Conservation (phyloP, 2,797 vertebrate species). For the Sebastes steindachneri region DNA sequence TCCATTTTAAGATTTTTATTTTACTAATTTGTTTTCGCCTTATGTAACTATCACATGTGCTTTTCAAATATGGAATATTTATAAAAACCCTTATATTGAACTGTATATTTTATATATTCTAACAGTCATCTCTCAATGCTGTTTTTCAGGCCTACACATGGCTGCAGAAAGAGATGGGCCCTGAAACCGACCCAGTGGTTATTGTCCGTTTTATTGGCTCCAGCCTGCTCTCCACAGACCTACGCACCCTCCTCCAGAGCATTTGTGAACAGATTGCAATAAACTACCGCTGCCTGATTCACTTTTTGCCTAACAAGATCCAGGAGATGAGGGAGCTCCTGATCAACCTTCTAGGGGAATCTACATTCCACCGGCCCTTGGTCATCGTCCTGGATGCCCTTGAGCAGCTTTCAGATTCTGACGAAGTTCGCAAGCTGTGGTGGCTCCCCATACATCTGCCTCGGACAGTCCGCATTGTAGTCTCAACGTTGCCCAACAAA, state of each 20-base stretch:
- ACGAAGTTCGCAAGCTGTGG: slow-evolving; percentile 97
- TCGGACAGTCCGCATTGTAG: slow-evolving; percentile 92
- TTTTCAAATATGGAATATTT: not conserved
- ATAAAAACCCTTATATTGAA: not conserved
- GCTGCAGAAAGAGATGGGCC: slow-evolving; percentile 95
- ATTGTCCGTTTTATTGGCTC: slow-evolving; percentile 95
- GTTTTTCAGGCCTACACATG: slow-evolving; percentile 92
- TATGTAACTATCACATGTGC: not conserved
- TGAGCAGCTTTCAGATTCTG: slow-evolving; percentile 94
- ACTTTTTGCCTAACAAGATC: slow-evolving; percentile 96
- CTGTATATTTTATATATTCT: not conserved
- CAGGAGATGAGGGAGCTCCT: slow-evolving; percentile 95
- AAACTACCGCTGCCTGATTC: slow-evolving; percentile 95
- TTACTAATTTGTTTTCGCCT: not conserved
- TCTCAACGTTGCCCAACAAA: slow-evolving; percentile 98
- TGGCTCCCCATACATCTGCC: slow-evolving; percentile 97
- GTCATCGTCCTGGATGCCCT: slow-evolving; percentile 95
- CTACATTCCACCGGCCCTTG: slow-evolving; percentile 92
- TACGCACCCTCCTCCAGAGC: slow-evolving; percentile 94
- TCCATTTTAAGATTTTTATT: not conserved
- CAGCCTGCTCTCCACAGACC: slow-evolving; percentile 90
- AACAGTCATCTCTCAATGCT: slow-evolving; percentile 29
- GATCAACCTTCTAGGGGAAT: slow-evolving; percentile 94
- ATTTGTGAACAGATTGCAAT: slow-evolving; percentile 97
- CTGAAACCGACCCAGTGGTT: slow-evolving; percentile 95